phyloP scores from a whole-genome alignment of 35 echinoderm and acorn worm genomes.

The Ptychodera flava region DNA sequence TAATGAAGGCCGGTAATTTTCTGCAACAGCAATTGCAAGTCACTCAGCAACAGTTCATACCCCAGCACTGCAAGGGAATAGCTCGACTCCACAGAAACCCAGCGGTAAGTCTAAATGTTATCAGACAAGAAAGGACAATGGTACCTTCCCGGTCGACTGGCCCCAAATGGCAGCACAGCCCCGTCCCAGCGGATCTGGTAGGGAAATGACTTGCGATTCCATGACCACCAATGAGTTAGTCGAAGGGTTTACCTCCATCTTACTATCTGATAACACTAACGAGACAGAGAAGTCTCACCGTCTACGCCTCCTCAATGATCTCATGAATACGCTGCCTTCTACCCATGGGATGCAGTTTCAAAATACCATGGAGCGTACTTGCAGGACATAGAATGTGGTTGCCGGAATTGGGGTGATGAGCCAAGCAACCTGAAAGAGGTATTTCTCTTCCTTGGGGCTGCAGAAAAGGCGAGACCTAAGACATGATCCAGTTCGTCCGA shows the following conservation, averaged over 20 bases:
- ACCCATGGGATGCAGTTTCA: not conserved
- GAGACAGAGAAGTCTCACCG: not conserved
- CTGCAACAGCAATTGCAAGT: not conserved
- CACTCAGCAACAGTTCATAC: not conserved
- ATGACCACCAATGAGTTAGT: not conserved
- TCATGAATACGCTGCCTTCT: not conserved
- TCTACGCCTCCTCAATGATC: not conserved
- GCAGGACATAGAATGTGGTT: not conserved
- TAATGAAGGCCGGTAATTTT: not conserved
- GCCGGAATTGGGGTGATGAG: not conserved
- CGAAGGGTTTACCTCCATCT: not conserved
- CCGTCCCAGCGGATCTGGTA: not conserved
- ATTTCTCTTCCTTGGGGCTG: not conserved
- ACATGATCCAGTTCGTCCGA: not conserved
- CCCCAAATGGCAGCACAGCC: not conserved
- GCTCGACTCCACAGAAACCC: not conserved
- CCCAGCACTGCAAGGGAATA: not conserved
- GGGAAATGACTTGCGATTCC: not conserved
- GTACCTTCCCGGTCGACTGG: not conserved
- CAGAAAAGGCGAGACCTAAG: not conserved
- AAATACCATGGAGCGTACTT: not conserved
- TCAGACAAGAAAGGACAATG: not conserved
- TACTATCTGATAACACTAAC: too few relatives aligned
- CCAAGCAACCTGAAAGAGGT: not conserved
- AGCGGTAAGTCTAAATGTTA: not conserved